Conservation (phyloP, 1,140 invertebrate species). For the Leptoteleia sp. region DNA sequence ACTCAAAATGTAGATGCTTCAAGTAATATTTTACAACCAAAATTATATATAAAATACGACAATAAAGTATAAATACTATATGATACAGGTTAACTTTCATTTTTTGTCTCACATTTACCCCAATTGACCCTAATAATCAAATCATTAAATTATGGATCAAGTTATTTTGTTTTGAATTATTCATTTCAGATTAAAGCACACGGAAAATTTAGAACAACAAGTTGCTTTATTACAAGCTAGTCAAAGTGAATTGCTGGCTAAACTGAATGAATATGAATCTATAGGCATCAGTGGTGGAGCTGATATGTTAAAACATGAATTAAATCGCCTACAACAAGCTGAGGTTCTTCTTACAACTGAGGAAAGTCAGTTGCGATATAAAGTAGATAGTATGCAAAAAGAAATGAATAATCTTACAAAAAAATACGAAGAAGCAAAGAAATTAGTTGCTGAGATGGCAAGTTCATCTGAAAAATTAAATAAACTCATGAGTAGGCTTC, state of each 20-base stretch:
- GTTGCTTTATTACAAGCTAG: conserved; percentile 69
- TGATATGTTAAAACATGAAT: conserved; percentile 71
- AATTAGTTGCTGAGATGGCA: conserved; percentile 70
- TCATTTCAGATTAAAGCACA: conserved; percentile 72
- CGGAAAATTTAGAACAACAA: conserved; percentile 74
- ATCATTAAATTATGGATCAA: too few species aligned
- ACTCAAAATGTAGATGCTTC: too few species aligned
- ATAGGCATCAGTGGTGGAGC: conserved; percentile 75
- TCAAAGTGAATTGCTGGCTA: conserved; percentile 69
- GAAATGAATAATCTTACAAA: conserved; percentile 68
- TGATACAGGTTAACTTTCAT: too few species aligned
- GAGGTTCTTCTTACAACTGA: conserved; percentile 74
- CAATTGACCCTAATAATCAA: too few species aligned
- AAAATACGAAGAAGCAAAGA: conserved; percentile 76
- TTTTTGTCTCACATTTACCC: too few species aligned
- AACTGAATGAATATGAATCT: conserved; percentile 74
- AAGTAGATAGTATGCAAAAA: conserved; percentile 71
- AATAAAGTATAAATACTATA: too few species aligned
- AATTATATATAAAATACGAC: too few species aligned
- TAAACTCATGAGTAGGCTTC: conserved; percentile 79
- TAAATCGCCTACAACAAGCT: conserved; percentile 77
- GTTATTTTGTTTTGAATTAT: too few species aligned
- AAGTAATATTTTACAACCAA: too few species aligned
- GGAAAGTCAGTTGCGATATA: conserved; percentile 74
- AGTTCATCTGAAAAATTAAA: conserved; percentile 75